Conservation (phyloP, 2,797 vertebrate species). For the Lycodopsis pacificus region DNA sequence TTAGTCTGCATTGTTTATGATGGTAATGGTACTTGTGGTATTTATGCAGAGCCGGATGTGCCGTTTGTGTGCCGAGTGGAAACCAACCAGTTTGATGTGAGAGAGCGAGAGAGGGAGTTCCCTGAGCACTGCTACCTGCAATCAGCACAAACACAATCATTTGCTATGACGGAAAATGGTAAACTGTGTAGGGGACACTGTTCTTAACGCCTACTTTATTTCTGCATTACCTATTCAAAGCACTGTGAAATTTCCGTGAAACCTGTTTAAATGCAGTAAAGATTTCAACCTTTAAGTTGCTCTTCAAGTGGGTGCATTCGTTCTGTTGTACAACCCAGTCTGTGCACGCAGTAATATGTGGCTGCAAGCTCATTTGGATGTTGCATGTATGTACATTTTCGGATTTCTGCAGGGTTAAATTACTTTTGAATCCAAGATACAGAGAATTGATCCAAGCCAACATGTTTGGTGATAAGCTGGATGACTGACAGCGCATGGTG, state of each 20-base stretch:
- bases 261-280: neutral
- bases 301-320: neutral
- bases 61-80: neutral
- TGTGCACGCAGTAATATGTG: slow-evolving; percentile 16
- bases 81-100: neutral
- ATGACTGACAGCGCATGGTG: slow-evolving; percentile 70
- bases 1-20: slow-evolving; percentile 3
- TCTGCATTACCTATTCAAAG: neutral
- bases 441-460: slow-evolving; percentile 57
- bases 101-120: too few species aligned
- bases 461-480: slow-evolving; percentile 60
- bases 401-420: slow-evolving; percentile 54
- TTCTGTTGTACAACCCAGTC: slow-evolving; percentile 3
- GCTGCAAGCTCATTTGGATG: slow-evolving; percentile 46
- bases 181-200: neutral
- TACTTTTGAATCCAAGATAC: slow-evolving; percentile 55
- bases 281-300: slow-evolving; percentile 4
- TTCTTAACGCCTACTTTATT: neutral
- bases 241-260: neutral
- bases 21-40: neutral
- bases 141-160: neutral
- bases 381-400: slow-evolving; percentile 39
- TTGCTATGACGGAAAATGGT: neutral
- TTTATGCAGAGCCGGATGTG: neutral
- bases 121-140: too few species aligned